Evolutionary conservation across 2,797 vertebrate species (phyloP), one percentile per base, ranked within the genome.

Genomic region (Micropoecilia bifurca): DNA sequence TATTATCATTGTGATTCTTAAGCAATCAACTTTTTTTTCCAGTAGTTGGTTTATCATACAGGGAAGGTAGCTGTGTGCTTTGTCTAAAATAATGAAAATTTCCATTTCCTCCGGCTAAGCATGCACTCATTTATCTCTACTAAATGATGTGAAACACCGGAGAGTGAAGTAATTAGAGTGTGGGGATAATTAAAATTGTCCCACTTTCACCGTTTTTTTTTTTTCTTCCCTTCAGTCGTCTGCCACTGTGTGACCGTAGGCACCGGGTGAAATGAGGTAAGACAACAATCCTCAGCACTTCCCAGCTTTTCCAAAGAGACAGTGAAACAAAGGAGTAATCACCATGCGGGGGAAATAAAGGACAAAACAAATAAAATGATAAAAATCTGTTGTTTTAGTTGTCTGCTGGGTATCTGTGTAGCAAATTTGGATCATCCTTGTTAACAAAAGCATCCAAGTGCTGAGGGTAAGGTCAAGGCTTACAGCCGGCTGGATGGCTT

Each of bases 91-190:
- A 96, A 95, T 95, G 92, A 95, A 94, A 83, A 93, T 89, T 90
- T 79, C 79, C 5, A 82, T 92, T 85, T 89, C 87, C 91, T 87
- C 87, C 87, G 83, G 93, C 93, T 66, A 91, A 73, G 80, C 86
- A 92, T 85, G 92, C 85, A 83, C 87, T 94, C 93, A 93, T 95
- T 96, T 94, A 94, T 95, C 92, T 92, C 83, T 74, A 83, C 94
- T 94, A 95, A 95, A 94, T 91, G 89, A 95, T 93, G 93, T 90
- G 89, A 94, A 95, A 95, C 91, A 87, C 88, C 84, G 82, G 90
- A 92, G 93, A 96, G 94, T 93, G 90, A 73, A 94, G 95, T 95
- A 95, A 96, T 95, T 95, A 96, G 91, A 93, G 93, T 87, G 88
- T 90, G 83, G 76, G 87, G 90, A 94, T 95, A 95, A 96, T 96